A percentile compares a stretch with the other conserved stretches of the same genome.
These are phyloP conservation scores for Pherbina coryleti DNA, from an alignment of 2,888 invertebrate species.

Conservation along the genomic window DNA sequence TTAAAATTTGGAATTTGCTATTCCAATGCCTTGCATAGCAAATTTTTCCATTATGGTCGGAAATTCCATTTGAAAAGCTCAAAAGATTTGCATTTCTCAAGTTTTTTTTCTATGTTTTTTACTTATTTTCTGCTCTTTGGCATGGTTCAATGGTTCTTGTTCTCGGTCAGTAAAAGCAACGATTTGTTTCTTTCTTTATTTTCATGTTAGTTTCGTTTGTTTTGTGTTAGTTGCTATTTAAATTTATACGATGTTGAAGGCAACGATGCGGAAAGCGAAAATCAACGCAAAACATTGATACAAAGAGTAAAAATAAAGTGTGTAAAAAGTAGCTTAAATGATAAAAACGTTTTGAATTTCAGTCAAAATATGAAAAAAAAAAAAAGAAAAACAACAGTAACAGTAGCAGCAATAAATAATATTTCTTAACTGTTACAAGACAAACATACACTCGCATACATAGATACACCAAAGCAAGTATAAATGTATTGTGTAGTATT, in stretches of 20 bases:
- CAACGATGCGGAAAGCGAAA: conserved; percentile 10
- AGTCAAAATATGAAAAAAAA: neutral
- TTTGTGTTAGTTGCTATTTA: neutral
- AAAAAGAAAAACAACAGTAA: neutral
- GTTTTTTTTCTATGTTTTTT: neutral
- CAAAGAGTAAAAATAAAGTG: neutral
- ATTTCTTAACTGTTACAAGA: neutral
- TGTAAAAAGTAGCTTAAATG: neutral
- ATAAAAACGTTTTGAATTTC: neutral
- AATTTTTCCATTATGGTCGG: too few relatives aligned
- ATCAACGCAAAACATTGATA: conserved; percentile 25
- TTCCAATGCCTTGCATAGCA: too few relatives aligned
- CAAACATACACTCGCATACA: neutral
- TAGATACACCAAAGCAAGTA: conserved; percentile 38
- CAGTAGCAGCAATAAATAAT: neutral
- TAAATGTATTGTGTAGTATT: conserved; percentile 58
- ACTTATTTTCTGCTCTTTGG: neutral
- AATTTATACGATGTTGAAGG: neutral
- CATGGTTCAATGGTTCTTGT: neutral
- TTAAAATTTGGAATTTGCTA: too few relatives aligned
- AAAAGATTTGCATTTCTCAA: neutral
- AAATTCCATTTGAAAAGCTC: neutral
- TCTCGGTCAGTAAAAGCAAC: neutral
- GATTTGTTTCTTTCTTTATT: neutral
- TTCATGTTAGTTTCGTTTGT: neutral